phyloP scores from a whole-genome alignment of 2,888 invertebrate species.

The Parnassius orleans region DNA sequence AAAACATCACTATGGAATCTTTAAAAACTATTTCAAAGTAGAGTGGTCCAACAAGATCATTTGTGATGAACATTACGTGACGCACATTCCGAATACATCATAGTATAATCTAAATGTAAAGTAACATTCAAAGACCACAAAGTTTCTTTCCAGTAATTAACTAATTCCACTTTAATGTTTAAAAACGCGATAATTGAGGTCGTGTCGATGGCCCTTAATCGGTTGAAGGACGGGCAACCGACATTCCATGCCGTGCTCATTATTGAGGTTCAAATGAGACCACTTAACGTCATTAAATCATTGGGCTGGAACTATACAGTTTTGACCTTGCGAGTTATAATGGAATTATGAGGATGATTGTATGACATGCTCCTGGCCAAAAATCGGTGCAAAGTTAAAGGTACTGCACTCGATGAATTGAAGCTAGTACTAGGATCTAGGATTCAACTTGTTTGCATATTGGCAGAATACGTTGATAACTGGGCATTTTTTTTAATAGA shows the following conservation, averaged over 20 bases:
- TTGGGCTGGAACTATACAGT: slow-evolving; percentile 7
- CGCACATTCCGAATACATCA: slow-evolving; percentile 16
- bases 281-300: slow-evolving; percentile 7
- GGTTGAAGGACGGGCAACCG: slow-evolving; percentile 60
- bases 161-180: slow-evolving; percentile 64
- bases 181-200: slow-evolving; percentile 55
- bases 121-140: slow-evolving; percentile 28
- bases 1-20: too few relatives aligned
- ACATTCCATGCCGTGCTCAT: slow-evolving; percentile 19
- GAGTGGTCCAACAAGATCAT: slow-evolving; percentile 12
- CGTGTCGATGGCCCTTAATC: slow-evolving; percentile 65
- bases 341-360: not conserved
- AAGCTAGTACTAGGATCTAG: too few relatives aligned
- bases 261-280: slow-evolving; percentile 13
- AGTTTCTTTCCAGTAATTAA: slow-evolving; percentile 51
- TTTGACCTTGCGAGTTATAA: not conserved
- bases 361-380: too few relatives aligned
- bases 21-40: not conserved
- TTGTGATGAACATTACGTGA: slow-evolving; percentile 17
- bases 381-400: too few relatives aligned
- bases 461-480: too few relatives aligned
- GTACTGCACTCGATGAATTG: too few relatives aligned
- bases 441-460: too few relatives aligned
- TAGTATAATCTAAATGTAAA: slow-evolving; percentile 18
- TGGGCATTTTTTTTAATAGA: too few relatives aligned